Conservation (phyloP, 2,113 vertebrate species). For the Rhadina sibilatrix region DNA sequence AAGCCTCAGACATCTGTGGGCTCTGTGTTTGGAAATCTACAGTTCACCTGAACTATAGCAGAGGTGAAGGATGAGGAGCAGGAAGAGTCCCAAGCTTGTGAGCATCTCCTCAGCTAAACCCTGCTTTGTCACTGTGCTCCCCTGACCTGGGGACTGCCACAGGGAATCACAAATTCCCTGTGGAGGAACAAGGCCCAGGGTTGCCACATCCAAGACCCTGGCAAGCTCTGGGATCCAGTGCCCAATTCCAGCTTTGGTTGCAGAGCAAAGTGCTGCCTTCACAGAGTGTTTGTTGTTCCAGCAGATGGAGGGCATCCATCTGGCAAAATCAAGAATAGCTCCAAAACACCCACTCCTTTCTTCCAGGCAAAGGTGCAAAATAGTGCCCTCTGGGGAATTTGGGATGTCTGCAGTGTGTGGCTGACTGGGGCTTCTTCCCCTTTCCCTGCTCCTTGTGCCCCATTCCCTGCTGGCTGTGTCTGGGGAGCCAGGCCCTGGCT, state of each 20-base stretch:
- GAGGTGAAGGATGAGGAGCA: not conserved
- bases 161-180: not conserved
- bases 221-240: not conserved
- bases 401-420: not conserved
- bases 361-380: not conserved
- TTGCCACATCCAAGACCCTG: not conserved
- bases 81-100: not conserved
- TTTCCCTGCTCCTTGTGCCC: not conserved
- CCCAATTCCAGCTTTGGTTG: not conserved
- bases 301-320: not conserved
- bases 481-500: not conserved
- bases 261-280: not conserved
- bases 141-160: not conserved
- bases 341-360: not conserved
- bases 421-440: not conserved
- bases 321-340: not conserved
- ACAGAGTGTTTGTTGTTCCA: not conserved
- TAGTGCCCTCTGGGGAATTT: not conserved
- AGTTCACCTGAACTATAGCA: not conserved
- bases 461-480: accelerated
- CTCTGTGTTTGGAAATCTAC: not conserved
- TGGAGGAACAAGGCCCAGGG: not conserved
- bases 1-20: not conserved
- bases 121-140: not conserved
- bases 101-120: not conserved